phyloP scores from a whole-genome alignment of 1,140 invertebrate genomes.

The Limonius californicus region DNA sequence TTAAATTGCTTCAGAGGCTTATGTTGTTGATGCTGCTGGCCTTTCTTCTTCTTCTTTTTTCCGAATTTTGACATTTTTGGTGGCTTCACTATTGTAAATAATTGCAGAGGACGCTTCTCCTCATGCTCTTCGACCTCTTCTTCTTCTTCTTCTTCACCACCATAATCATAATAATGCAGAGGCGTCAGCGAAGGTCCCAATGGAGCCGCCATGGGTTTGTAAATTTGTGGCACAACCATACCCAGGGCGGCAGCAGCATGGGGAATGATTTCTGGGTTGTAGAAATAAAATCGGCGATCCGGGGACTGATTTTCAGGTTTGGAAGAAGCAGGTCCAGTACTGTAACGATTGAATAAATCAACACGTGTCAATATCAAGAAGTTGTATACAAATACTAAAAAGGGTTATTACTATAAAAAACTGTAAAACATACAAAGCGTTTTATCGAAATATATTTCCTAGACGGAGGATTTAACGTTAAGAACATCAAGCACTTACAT shows the following conservation, averaged over 20 bases:
- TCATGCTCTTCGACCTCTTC: not conserved
- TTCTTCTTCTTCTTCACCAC: not conserved
- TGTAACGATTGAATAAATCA: too few species aligned
- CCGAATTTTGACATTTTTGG: not conserved
- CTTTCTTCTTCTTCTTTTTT: not conserved
- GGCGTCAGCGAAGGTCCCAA: not conserved
- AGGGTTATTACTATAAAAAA: too few species aligned
- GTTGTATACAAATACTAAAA: too few species aligned
- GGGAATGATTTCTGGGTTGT: not conserved
- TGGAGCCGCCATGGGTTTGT: not conserved
- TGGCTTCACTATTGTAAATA: not conserved
- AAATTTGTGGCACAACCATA: not conserved
- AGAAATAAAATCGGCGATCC: not conserved
- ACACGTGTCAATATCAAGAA: too few species aligned
- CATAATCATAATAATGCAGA: not conserved
- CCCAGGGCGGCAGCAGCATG: not conserved
- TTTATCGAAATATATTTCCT: too few species aligned
- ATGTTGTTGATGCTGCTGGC: too few species aligned
- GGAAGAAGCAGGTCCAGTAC: too few species aligned
- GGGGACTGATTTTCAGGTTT: not conserved
- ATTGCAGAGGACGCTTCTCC: not conserved
- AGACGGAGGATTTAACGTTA: too few species aligned
- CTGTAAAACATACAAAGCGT: too few species aligned
- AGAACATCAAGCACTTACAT: too few species aligned
- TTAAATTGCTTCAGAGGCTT: not conserved